Conservation (phyloP, 2,888 invertebrate species). For the Cerceris rybyensis region DNA sequence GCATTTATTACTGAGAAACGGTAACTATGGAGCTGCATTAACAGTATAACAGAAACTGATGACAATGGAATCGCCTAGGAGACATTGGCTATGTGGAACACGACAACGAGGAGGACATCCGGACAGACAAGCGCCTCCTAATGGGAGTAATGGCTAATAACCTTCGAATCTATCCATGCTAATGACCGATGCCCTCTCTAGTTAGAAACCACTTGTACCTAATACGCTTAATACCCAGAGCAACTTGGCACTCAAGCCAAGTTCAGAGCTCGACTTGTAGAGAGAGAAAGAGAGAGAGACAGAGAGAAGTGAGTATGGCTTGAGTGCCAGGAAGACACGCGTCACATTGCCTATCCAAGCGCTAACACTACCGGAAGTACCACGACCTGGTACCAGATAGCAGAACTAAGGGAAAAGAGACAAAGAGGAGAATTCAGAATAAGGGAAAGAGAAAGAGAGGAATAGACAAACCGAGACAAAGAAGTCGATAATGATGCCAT, state of each 20-base stretch:
- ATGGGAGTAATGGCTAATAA: slow-evolving; percentile 79
- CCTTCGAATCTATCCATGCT: slow-evolving; percentile 78
- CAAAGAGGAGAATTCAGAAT: slow-evolving; percentile 33
- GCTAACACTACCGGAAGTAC: slow-evolving; percentile 63
- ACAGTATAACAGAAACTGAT: slow-evolving; percentile 21
- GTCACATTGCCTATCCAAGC: slow-evolving; percentile 72
- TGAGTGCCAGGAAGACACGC: slow-evolving; percentile 69
- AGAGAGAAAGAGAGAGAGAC: no score
- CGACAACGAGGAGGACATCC: slow-evolving; percentile 48
- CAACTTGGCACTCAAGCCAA: slow-evolving; percentile 77
- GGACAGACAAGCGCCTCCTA: slow-evolving; percentile 70
- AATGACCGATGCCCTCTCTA: slow-evolving; percentile 76
- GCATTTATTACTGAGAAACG: neutral
- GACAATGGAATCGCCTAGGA: slow-evolving; percentile 44
- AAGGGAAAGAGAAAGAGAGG: slow-evolving; percentile 3
- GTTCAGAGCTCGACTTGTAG: slow-evolving; percentile 58
- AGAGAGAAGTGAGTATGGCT: slow-evolving; percentile 26
- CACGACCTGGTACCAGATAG: slow-evolving; percentile 38
- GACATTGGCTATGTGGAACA: slow-evolving; percentile 30
- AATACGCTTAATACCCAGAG: slow-evolving; percentile 74
- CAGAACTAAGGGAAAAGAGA: slow-evolving; percentile 24
- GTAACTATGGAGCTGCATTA: slow-evolving; percentile 12
- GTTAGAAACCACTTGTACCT: slow-evolving; percentile 73
- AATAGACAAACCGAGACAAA: slow-evolving; percentile 46
- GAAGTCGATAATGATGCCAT: slow-evolving; percentile 78